Evolutionary conservation across 2,113 vertebrate species (phyloP).

Genomic region (Cheirogaleus medius): DNA sequence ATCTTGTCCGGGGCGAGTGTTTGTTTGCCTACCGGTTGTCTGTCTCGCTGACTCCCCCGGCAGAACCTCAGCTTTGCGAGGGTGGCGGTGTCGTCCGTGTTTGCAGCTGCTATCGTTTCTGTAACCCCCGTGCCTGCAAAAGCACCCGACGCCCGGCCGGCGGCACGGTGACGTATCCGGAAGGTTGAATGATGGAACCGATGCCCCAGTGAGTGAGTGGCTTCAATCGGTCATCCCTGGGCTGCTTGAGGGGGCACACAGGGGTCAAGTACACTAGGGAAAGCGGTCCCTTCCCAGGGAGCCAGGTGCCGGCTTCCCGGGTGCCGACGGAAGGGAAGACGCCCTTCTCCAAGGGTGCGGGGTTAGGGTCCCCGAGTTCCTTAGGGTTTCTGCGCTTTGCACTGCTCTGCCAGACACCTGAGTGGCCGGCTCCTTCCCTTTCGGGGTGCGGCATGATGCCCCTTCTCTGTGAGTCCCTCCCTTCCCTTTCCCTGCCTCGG

Average conservation of each 20-base stretch:
- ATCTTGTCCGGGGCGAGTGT: neutral
- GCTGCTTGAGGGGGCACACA: neutral
- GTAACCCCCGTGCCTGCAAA: neutral
- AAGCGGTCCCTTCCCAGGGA: neutral
- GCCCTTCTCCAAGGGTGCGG: too few species aligned
- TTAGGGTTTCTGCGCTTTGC: neutral
- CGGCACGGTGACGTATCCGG: neutral
- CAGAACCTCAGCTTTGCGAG: neutral
- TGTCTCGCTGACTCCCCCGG: neutral
- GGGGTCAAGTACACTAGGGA: neutral
- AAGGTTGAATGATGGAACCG: neutral
- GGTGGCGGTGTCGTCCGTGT: rapidly evolving
- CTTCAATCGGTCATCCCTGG: neutral
- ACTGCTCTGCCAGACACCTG: neutral
- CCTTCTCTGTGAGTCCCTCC: neutral
- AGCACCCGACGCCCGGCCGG: neutral
- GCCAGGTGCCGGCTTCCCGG: neutral
- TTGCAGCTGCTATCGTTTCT: neutral
- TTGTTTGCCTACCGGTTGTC: neutral
- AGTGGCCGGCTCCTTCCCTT: neutral
- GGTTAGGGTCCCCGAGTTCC: neutral
- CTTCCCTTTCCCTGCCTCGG: neutral
- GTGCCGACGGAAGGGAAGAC: neutral
- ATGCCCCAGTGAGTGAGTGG: too few species aligned
- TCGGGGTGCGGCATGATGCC: rapidly evolving